These are phyloP conservation scores for Drosophila mercatorum DNA, from an alignment of 2,888 invertebrate genomes.

Conservation along the genomic window DNA sequence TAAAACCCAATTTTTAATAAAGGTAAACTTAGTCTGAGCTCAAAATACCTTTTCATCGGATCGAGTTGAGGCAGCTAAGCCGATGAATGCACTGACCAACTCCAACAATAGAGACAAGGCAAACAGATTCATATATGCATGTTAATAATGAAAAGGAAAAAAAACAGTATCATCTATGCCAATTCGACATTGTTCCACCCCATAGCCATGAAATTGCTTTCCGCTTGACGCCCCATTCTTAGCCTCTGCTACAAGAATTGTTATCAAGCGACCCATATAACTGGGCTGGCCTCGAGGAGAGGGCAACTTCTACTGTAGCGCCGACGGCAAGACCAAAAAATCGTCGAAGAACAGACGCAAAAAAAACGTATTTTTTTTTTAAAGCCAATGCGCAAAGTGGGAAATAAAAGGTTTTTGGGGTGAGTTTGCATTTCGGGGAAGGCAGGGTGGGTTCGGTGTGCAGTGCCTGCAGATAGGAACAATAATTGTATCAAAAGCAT, in stretches of 20 bases:
- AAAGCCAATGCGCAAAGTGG: slow-evolving; percentile 47
- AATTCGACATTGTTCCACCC: slow-evolving; percentile 61
- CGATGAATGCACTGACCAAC: slow-evolving; percentile 4
- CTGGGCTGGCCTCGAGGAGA: slow-evolving; percentile 36
- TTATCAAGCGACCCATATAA: slow-evolving; percentile 78
- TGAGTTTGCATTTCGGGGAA: slow-evolving; percentile 29
- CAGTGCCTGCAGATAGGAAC: slow-evolving; percentile 77
- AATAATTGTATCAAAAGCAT: slow-evolving; percentile 85
- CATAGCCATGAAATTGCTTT: slow-evolving; percentile 81
- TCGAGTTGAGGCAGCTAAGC: not conserved
- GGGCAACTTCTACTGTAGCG: slow-evolving; percentile 21
- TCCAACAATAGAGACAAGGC: slow-evolving; percentile 12
- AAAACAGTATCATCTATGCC: slow-evolving; percentile 34
- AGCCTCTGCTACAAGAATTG: slow-evolving; percentile 45
- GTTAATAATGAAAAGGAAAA: slow-evolving; percentile 33
- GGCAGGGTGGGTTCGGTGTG: slow-evolving; percentile 52
- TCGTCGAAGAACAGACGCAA: slow-evolving; percentile 48
- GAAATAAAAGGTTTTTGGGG: slow-evolving; percentile 38
- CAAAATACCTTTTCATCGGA: no score
- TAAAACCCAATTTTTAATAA: not conserved
- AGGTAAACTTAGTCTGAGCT: no score
- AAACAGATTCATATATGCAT: slow-evolving; percentile 31
- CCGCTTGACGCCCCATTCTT: slow-evolving; percentile 49
- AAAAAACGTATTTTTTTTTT: slow-evolving; percentile 34
- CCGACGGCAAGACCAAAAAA: slow-evolving; percentile 33